Evolutionary conservation across 2,888 invertebrate genomes (phyloP).

Genomic region (Notodonta ziczac): DNA sequence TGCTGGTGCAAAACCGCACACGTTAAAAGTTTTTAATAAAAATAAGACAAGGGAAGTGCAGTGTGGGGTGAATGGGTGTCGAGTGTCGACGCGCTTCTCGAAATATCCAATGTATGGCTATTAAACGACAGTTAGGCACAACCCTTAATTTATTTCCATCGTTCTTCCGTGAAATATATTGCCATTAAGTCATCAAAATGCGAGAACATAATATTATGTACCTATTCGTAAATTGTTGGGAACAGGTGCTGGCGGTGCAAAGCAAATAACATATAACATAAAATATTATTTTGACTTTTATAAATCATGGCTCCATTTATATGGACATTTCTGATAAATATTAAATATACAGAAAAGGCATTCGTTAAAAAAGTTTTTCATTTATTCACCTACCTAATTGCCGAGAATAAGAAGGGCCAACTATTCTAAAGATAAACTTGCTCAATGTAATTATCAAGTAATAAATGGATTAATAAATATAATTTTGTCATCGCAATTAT

Average conservation of each 20-base stretch:
- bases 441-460: too few species aligned
- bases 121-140: slow-evolving; percentile 25
- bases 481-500: too few species aligned
- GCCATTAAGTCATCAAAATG: slow-evolving; percentile 16
- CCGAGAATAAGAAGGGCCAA: too few species aligned
- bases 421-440: too few species aligned
- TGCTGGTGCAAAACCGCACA: slow-evolving; percentile 39
- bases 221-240: not conserved
- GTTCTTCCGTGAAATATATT: slow-evolving; percentile 17
- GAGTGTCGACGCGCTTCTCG: slow-evolving; percentile 32
- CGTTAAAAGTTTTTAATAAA: slow-evolving; percentile 28
- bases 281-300: not conserved
- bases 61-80: slow-evolving; percentile 32
- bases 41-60: slow-evolving; percentile 34
- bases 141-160: slow-evolving; percentile 24
- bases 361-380: too few species aligned
- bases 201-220: too few species aligned
- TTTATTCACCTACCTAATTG: too few species aligned
- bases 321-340: too few species aligned
- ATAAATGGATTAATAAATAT: too few species aligned
- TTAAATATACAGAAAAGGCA: too few species aligned
- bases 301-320: too few species aligned
- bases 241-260: not conserved
- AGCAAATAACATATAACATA: not conserved
- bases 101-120: slow-evolving; percentile 38